Base-by-base conservation (phyloP, 2,113 vertebrate species). In the Pelecanoides urinatrix region DNA sequence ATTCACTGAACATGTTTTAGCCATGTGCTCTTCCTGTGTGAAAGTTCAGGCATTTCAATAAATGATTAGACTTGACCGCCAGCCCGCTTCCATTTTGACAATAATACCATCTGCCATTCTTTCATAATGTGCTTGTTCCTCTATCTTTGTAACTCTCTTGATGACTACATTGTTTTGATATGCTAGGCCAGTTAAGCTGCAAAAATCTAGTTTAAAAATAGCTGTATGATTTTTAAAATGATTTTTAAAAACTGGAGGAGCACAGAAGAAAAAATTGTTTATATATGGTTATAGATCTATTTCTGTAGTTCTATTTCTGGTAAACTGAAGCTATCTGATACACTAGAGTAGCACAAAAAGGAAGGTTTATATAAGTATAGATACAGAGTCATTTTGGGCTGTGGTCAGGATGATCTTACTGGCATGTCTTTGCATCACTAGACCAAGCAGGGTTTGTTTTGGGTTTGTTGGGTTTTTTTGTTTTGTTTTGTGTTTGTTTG, bases 131-230 rank as follows among this genome's bases (percentile, higher is more conserved):
- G 71, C 49, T 82, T 67, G 59, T 76, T 91, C 72, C 61, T 89
- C 89, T 96, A 0, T 89, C 96, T 92, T 88, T 88, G 62, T 72
- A 94, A 47, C 16, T 82, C 67, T 87, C 58, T 83, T 53, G 94
- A 88, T 95, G 92, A 97, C 95, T 97, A 80, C 87, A 73, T 94
- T 97, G 91, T 97, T 97, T 97, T 95, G 87, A 95, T 96, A 93
- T 62, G 77, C 82, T 90, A 52, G 92, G 87, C 91, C 71, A 86
- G 94, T 94, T 88, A 90, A 94, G 55, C 91, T 94, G 87, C 86
- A 97, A 56, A 95, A 93, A 78, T 88, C 62, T 38, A 47, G 70
- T 86, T 96, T 97, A 95, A 97, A 97, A 97, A 96, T 97, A 97
- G 74, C 77, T 67, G 38, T 30, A 86, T 72, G 89, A 70, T 92